Conservation (phyloP, 2,113 vertebrate species). For the Podarcis cretensis region DNA sequence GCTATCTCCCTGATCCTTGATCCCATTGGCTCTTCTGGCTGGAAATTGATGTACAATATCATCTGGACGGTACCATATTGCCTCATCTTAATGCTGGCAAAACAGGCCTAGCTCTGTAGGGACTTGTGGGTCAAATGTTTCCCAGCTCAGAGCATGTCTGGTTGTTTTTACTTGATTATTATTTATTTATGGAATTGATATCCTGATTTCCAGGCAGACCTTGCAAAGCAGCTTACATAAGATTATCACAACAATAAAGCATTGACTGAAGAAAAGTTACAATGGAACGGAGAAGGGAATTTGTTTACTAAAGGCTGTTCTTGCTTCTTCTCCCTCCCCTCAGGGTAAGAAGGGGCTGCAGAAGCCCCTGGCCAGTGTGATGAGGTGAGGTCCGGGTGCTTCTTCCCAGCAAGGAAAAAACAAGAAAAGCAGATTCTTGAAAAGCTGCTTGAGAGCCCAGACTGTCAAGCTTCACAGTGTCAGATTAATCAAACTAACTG, state of each 20-base stretch:
- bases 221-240: too few relatives aligned
- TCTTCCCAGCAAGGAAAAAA: slow-evolving; percentile 41
- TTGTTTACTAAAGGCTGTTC: too few relatives aligned
- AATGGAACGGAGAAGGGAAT: too few relatives aligned
- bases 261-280: too few relatives aligned
- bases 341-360: too few relatives aligned
- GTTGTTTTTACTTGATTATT: background rate
- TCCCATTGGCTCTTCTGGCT: too few relatives aligned
- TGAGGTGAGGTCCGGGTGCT: background rate
- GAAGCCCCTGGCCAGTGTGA: background rate
- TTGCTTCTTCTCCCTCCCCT: too few relatives aligned
- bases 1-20: too few relatives aligned
- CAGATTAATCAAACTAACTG: slow-evolving; percentile 78
- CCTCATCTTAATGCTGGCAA: background rate
- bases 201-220: too few relatives aligned
- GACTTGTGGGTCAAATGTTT: background rate
- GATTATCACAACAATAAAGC: too few relatives aligned
- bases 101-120: background rate
- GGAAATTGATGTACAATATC: background rate
- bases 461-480: slow-evolving; percentile 58
- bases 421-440: slow-evolving; percentile 32
- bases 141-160: background rate
- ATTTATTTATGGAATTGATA: too few relatives aligned
- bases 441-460: slow-evolving; percentile 45
- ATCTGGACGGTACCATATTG: background rate